These are phyloP conservation scores for Charanyca ferruginea DNA, from an alignment of 2,888 invertebrate genomes.

Conservation along the genomic window DNA sequence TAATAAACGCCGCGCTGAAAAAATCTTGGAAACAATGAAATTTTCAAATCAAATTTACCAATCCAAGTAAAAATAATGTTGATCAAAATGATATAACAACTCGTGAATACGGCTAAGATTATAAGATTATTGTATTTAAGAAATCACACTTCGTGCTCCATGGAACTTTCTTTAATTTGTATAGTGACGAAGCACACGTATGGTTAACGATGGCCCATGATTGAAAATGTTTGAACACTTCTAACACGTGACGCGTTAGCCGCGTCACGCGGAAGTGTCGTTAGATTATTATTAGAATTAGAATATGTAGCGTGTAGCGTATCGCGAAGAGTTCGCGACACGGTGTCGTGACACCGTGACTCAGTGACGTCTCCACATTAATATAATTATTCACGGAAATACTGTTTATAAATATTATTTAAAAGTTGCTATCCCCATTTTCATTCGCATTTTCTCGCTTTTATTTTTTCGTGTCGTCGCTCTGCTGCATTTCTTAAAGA, in stretches of 20 bases:
- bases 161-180: constrained; percentile 12
- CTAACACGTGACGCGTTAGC: constrained; percentile 14
- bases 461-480: neutral
- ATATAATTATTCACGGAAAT: constrained; percentile 22
- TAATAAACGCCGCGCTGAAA: no score
- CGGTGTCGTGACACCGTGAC: constrained; percentile 11
- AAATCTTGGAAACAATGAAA: no score
- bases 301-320: constrained; percentile 31
- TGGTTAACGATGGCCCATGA: neutral
- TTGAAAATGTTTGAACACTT: constrained; percentile 21
- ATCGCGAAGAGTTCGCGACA: no score
- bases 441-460: neutral
- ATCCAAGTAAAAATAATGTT: neutral
- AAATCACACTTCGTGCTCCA: neutral
- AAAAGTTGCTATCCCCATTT: constrained; percentile 1
- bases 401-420: constrained; percentile 6
- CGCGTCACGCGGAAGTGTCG: constrained; percentile 25
- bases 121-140: neutral
- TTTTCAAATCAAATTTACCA: no score
- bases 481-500: neutral
- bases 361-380: constrained; percentile 25
- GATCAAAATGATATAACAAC: neutral
- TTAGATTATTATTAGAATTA: constrained; percentile 40
- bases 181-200: neutral
- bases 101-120: neutral